phyloP scores from a whole-genome alignment of 2,888 invertebrate genomes.

The Rotaria sp. region DNA sequence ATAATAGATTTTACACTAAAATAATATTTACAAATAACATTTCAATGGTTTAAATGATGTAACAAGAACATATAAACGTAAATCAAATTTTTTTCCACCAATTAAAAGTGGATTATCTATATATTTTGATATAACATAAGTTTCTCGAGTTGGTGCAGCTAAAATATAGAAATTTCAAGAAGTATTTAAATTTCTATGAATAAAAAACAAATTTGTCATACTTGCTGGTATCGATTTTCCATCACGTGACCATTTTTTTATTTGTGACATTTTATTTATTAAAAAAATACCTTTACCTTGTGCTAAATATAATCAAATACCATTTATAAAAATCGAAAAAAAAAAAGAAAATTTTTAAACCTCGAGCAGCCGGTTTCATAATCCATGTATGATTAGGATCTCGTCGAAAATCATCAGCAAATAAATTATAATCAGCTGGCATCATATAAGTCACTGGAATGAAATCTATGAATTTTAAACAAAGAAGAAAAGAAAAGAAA shows the following conservation, averaged over 20 bases:
- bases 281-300: slow-evolving; percentile 73
- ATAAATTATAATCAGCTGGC: slow-evolving; percentile 91
- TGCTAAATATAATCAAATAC: slow-evolving; percentile 54
- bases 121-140: slow-evolving; percentile 88
- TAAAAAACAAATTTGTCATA: background rate
- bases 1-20: background rate
- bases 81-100: slow-evolving; percentile 89
- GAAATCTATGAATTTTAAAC: slow-evolving; percentile 62
- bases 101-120: slow-evolving; percentile 88
- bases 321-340: background rate
- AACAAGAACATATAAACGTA: slow-evolving; percentile 80
- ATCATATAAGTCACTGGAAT: slow-evolving; percentile 86
- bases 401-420: slow-evolving; percentile 88
- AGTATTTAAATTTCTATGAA: no score
- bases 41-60: slow-evolving; percentile 86
- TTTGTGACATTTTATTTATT: slow-evolving; percentile 84
- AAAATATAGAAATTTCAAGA: background rate
- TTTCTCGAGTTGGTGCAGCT: slow-evolving; percentile 49
- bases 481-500: background rate
- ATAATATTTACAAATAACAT: slow-evolving; percentile 63
- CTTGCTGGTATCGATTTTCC: slow-evolving; percentile 9
- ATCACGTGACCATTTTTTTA: slow-evolving; percentile 63
- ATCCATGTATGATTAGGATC: slow-evolving; percentile 92
- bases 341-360: slow-evolving; percentile 43
- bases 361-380: slow-evolving; percentile 91